phyloP scores from a whole-genome alignment of 2,113 vertebrate species.

The Epinephelus lanceolatus region DNA sequence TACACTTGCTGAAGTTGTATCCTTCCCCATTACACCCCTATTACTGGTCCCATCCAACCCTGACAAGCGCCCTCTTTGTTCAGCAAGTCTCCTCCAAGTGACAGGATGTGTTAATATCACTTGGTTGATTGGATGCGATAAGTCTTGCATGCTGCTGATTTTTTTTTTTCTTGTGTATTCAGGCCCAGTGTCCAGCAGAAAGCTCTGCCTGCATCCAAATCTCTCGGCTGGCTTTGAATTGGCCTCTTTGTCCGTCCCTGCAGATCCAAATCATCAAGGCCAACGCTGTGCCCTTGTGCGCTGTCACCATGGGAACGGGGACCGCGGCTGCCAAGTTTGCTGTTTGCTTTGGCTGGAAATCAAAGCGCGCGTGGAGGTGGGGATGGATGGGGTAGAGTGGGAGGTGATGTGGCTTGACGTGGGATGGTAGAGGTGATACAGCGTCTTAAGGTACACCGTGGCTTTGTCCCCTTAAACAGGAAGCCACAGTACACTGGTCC shows the following conservation, averaged over 20 bases:
- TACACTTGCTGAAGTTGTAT: slow-evolving; percentile 72
- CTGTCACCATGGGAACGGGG: slow-evolving; percentile 80
- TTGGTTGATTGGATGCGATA: slow-evolving; percentile 80
- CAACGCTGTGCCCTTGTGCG: slow-evolving; percentile 71
- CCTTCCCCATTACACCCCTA: slow-evolving; percentile 73
- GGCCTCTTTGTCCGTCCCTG: slow-evolving; percentile 85
- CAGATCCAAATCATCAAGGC: slow-evolving; percentile 86
- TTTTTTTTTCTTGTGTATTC: slow-evolving; percentile 57
- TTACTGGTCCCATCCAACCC: slow-evolving; percentile 69
- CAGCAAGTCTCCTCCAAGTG: slow-evolving; percentile 68
- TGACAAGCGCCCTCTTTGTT: slow-evolving; percentile 83
- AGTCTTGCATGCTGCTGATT: slow-evolving; percentile 61
- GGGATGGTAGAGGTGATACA: slow-evolving; percentile 75
- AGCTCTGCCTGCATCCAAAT: slow-evolving; percentile 75
- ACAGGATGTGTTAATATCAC: slow-evolving; percentile 85
- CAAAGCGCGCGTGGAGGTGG: slow-evolving; percentile 80
- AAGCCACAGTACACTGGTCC: slow-evolving; percentile 58
- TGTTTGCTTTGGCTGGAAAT: slow-evolving; percentile 88
- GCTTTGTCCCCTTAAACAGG: slow-evolving; percentile 75
- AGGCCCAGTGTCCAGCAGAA: slow-evolving; percentile 74
- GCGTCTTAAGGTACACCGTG: slow-evolving; percentile 65
- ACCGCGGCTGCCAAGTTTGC: slow-evolving; percentile 68
- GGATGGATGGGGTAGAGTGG: slow-evolving; percentile 65
- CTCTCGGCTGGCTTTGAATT: slow-evolving; percentile 81
- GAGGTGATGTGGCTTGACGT: slow-evolving; percentile 69